Evolutionary conservation across 2,888 invertebrate genomes (phyloP), one percentile per base, ranked within the genome.

Genomic region (Erpobdella octoculata): DNA sequence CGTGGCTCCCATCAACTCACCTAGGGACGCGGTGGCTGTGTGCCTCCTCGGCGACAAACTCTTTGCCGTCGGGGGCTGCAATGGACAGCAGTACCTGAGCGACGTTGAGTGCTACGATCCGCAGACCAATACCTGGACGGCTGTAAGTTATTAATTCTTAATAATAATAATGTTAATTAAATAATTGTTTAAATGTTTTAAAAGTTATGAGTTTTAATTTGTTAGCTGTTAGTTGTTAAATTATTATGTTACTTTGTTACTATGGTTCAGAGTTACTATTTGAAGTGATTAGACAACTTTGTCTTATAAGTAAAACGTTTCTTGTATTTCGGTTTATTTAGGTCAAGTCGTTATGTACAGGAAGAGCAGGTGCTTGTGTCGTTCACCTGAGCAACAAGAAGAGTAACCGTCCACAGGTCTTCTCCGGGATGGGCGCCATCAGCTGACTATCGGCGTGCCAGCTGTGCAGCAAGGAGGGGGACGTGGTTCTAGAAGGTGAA

Each of bases 21-120:
- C 91, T 58, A 86, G 93, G 41, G 94, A 94, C 85, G 91, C 92
- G 4, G 90, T 93, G 73, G 93, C 92, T n/a, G 89, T 92, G 73
- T 91, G 92, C 78, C 85, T 91, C 46, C 87, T 94, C 18, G 94
- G 92, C 0, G 69, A 72, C 38, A 68, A 58, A 77, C 86, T 92
- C 72, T 88, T 90, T 66, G 91, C 91, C 48, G 89, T 91, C 31
- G 94, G 94, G 31, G 95, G 95, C 0, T 93, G 91, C 82, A 93
- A 94, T 85, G 94, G 93, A 35, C 89, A 90, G 77, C 89, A 90
- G 78, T 93, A 92, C 83, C 86, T 93, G 62, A 89, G 89, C 79
- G 88, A 90, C 73, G 93, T 93, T 1, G 94, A 95, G 73, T 78
- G 78, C 58, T 94, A 92, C 82, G 93, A 93, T 83, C 89, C 93